Base-by-base conservation (phyloP, 2,113 vertebrate genomes). In the Sorex fumeus region DNA sequence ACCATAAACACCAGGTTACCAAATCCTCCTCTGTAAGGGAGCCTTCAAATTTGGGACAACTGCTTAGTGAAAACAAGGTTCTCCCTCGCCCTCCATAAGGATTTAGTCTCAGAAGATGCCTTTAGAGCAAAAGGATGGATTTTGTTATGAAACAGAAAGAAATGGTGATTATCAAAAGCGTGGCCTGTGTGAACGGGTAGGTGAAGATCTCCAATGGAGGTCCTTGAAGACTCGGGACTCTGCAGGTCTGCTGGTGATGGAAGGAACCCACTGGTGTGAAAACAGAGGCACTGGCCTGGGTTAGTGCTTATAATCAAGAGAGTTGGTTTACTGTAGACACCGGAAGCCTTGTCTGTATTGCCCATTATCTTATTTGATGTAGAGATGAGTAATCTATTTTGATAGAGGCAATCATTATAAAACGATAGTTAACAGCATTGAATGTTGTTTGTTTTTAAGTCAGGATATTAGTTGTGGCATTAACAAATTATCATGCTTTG, bases 11-110 rank as follows among this genome's bases (percentile, higher is more conserved):
- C 40, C 40, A 40, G 40, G 40, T 7, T 40, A 40, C 40, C 40
- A 40, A 40, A 40, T 40, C 40, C 40, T 7, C 74, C 84, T 81
- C 85, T 93, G 87, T 57, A 84, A 87, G 77, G 67, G 70, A 62
- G 15, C 43, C 30, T 79, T 93, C 47, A 62, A 78, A 77, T 81
- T 25, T 82, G 25, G 12, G 87, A 62, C 72, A 90, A 70, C 36
- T 43, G 32, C 9, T 40, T 67, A 23, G 40, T 28, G 87, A 40
- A 34, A 12, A 45, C 87, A 77, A 12, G 0, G 1, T 1, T 77
- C 23, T 10, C 53, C 15, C n/a, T 57, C 11, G 47, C 28, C 19
- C 11, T 57, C 28, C 19, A 34, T 12, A 6, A 45, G 18, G 16
- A 75, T 57, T 92, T 16, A 53, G 19, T 30, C 30, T 70, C 18